A percentile compares a stretch with the other conserved stretches of the same genome.
Evolutionary conservation across 2,797 vertebrate species (phyloP).

Genomic region (Varecia variegata): DNA sequence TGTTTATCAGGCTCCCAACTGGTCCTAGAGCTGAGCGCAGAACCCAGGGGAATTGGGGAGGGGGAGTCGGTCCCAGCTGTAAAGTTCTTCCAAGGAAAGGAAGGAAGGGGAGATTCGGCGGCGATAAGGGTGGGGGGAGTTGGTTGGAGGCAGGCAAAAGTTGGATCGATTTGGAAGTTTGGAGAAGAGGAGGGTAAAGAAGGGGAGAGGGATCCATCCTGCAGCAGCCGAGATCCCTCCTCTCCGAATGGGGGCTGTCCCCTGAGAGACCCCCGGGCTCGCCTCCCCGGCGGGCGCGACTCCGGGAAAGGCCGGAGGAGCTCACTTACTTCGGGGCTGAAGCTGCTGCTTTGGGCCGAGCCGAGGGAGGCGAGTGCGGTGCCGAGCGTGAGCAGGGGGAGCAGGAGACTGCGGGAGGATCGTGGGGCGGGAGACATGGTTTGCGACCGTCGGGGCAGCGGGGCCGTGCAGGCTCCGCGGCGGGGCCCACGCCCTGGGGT

Average conservation of each 20-base stretch:
- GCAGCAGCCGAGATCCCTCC: neutral
- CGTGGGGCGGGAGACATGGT: constrained; percentile 69
- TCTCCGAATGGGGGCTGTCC: neutral
- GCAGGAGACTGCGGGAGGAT: constrained; percentile 62
- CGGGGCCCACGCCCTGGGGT: constrained; percentile 68
- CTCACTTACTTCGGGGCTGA: constrained; percentile 79
- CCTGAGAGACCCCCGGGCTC: constrained; percentile 6
- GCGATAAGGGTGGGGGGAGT: neutral
- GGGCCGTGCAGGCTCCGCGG: constrained; percentile 49
- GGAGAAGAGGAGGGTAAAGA: neutral
- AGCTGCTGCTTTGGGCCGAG: constrained; percentile 71
- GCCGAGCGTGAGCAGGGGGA: constrained; percentile 68
- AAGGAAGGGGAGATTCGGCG: constrained; percentile 1
- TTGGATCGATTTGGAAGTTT: constrained; percentile 23
- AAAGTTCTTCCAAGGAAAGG: constrained; percentile 16
- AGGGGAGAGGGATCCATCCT: neutral
- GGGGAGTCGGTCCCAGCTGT: neutral
- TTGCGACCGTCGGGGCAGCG: constrained; percentile 19
- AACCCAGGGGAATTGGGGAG: neutral
- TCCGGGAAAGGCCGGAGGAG: constrained; percentile 11
- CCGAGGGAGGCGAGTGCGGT: constrained; percentile 68
- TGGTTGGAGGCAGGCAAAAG: constrained; percentile 13
- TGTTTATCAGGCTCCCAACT: neutral
- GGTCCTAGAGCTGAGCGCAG: constrained; percentile 8
- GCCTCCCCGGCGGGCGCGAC: constrained; percentile 24